A percentile compares a stretch with the other conserved stretches of the same genome.
Evolutionary conservation across 2,797 vertebrate species (phyloP).

Genomic region (Notamacropus eugenii): DNA sequence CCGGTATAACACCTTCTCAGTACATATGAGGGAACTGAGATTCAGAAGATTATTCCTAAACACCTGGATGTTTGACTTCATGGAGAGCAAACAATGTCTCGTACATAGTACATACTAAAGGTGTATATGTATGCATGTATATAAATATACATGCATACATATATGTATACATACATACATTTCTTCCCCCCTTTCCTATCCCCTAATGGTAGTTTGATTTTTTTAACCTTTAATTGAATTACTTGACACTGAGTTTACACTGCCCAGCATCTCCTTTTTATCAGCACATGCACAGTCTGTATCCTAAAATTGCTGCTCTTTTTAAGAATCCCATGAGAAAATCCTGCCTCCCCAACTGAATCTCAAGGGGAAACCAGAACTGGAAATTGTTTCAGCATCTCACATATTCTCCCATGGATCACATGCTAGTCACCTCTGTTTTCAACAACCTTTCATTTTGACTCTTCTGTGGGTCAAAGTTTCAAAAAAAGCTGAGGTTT

Average conservation of each 20-base stretch:
- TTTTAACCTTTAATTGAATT: background rate
- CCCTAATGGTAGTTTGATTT: background rate
- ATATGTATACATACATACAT: background rate
- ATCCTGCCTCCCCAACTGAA: background rate
- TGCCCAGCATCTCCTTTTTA: background rate
- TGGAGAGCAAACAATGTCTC: background rate
- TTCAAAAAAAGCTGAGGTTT: background rate
- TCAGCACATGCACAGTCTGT: slow-evolving; percentile 17
- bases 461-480: background rate
- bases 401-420: background rate
- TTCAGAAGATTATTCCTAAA: background rate
- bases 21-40: background rate
- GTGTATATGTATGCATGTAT: background rate
- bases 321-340: background rate
- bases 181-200: background rate
- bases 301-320: background rate
- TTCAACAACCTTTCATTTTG: background rate
- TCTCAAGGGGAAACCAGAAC: background rate
- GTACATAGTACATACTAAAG: background rate
- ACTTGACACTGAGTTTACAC: background rate
- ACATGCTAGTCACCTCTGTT: background rate
- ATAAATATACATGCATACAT: no score
- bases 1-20: background rate
- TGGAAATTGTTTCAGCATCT: background rate
- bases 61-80: background rate